Evolutionary conservation across 1,140 invertebrate species (phyloP).

Genomic region (Zeugodacus cucurbitae): DNA sequence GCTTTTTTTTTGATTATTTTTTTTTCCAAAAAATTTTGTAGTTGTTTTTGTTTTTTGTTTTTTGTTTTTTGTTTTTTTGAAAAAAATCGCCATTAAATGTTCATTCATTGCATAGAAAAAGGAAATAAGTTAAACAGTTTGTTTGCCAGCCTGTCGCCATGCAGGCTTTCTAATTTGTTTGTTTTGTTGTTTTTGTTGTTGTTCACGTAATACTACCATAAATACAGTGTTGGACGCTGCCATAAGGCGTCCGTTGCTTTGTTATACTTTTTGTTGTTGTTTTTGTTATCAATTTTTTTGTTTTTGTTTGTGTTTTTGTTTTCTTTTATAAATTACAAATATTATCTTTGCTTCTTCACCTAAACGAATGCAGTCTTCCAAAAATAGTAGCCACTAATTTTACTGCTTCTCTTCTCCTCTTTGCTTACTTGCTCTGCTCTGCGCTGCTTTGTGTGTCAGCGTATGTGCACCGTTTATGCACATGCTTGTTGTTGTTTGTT

Average conservation of each 20-base stretch:
- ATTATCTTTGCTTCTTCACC: not conserved
- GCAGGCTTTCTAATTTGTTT: not conserved
- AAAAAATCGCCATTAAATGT: constrained; percentile 1
- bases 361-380: constrained; percentile 15
- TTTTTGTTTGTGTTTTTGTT: not conserved
- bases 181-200: not conserved
- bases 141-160: not conserved
- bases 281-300: constrained; percentile 3
- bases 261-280: not conserved
- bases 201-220: constrained; percentile 9
- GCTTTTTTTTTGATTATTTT: constrained; percentile 16
- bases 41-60: not conserved
- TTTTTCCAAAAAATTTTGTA: not conserved
- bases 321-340: constrained; percentile 38
- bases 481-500: not conserved
- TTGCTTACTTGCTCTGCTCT: too few species aligned
- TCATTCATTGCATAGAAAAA: not conserved
- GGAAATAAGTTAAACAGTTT: constrained; percentile 11
- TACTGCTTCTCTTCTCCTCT: constrained; percentile 51
- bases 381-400: constrained; percentile 42
- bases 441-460: constrained; percentile 48
- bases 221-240: not conserved
- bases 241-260: not conserved
- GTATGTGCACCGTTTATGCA: not conserved
- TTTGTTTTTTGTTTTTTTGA: not conserved